Evolutionary conservation across 2,797 vertebrate species (phyloP), one percentile per base, ranked within the genome.

Genomic region (Toxotes lorentzi): DNA sequence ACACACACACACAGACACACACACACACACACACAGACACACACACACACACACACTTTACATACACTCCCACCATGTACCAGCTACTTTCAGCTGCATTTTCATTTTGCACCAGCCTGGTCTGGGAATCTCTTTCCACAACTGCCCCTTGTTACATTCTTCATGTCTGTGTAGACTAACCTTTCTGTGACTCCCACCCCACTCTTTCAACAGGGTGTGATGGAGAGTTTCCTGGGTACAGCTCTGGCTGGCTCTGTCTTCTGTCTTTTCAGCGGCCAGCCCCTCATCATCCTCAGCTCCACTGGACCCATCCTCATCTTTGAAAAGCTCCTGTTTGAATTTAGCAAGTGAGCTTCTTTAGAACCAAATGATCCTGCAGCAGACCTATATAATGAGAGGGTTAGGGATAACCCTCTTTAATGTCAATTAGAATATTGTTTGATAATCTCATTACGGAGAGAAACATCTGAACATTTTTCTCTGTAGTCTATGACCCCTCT

Each of bases 261-360:
- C 91, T 99, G 98, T 82, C 83, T 98, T 82, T 97, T 99, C 7
- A 88, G 96, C 0, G 98, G 98, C 72, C 98, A 99, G 86, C 98
- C 98, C 0, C 98, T 99, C 92, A 99, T 99, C 93, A 99, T 99
- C 91, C 97, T 99, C 88, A 99, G 98, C 94, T 99, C 98, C 90
- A 99, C 98, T 0, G 98, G 98, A 14, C 98, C 98, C 88, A 99
- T 99, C 89, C 98, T 99, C 91, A 97, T 99, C 95, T 99, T 99
- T 0, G 98, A 99, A 89, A 99, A 99, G 84, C 97, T 99, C 59
- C 97, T 99, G 63, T 99, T 95, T 4, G 98, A 99, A 85, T 99
- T 99, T 95, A 98, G 98, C 98, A 99, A 97, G 98, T 99, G 95
- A 95, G 97, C 45, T 16, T 71, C 54, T 57, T 45, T 10, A 53